Conservation (phyloP, 2,888 invertebrate species). For the Andrena trimmerana region DNA sequence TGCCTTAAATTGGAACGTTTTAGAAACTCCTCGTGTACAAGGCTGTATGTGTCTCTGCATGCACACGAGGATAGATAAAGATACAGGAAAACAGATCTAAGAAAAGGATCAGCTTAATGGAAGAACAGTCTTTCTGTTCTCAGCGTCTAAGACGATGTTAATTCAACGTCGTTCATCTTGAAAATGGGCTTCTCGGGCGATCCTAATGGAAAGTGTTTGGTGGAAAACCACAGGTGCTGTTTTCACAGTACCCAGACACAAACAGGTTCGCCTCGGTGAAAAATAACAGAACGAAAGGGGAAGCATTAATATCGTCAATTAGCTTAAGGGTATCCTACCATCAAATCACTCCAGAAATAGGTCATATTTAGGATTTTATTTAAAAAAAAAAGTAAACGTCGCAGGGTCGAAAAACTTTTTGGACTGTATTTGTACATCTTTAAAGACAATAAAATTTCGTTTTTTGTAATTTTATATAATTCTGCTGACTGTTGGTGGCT, state of each 20-base stretch:
- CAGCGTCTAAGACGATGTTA: background rate
- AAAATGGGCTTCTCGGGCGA: conserved; percentile 9
- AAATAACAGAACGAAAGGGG: background rate
- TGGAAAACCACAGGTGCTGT: background rate
- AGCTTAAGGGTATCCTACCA: background rate
- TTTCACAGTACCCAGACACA: background rate
- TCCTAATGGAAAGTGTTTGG: background rate
- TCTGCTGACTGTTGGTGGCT: no score
- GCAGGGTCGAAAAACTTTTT: no score
- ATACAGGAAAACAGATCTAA: conserved; percentile 3
- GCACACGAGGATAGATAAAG: background rate
- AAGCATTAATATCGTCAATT: background rate
- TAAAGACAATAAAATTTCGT: no score
- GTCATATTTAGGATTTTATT: no score
- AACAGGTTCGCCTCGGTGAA: background rate
- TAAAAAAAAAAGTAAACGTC: no score
- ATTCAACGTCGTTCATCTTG: conserved; percentile 5
- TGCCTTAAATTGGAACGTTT: background rate
- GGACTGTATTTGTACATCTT: no score
- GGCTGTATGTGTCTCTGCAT: background rate
- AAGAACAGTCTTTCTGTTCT: background rate
- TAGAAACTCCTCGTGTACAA: background rate
- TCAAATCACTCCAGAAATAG: no score
- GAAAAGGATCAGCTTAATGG: conserved; percentile 20
- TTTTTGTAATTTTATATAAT: no score